phyloP scores from a whole-genome alignment of 1,140 invertebrate genomes.

The Pseudomyrmex pallidus region DNA sequence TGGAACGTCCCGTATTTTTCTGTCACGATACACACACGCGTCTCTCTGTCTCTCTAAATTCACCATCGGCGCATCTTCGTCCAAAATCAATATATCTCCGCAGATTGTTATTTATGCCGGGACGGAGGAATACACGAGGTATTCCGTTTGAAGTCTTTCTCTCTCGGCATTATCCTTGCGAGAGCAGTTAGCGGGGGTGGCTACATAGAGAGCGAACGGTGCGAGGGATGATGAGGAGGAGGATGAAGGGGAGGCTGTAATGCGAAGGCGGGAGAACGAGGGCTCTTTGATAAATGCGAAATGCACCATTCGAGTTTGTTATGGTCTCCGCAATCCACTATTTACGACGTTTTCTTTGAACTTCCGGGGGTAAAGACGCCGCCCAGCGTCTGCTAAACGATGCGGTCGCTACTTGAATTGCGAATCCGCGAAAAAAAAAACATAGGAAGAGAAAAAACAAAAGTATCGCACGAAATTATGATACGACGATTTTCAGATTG shows the following conservation, averaged over 20 bases:
- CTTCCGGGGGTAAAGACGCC: conserved; percentile 61
- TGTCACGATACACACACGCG: neutral
- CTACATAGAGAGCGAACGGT: conserved; percentile 31
- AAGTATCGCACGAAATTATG: conserved; percentile 2
- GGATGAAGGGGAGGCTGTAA: conserved; percentile 49
- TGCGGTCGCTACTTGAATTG: conserved; percentile 65
- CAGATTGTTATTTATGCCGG: conserved; percentile 74
- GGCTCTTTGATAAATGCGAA: conserved; percentile 77
- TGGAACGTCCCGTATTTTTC: conserved; percentile 28
- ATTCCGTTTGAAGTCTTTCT: conserved; percentile 74
- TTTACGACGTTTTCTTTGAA: conserved; percentile 76
- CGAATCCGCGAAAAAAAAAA: conserved; percentile 30
- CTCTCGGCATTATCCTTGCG: conserved; percentile 66
- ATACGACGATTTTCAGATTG: conserved; percentile 21
- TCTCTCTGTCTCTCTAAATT: too few relatives aligned
- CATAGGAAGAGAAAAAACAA: conserved; percentile 20
- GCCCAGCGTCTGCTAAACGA: conserved; percentile 64
- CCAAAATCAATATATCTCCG: conserved; percentile 69
- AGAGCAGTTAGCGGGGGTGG: conserved; percentile 60
- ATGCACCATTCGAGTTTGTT: conserved; percentile 76
- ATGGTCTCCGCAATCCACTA: conserved; percentile 72
- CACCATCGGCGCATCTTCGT: conserved; percentile 19
- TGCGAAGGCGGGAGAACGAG: conserved; percentile 67
- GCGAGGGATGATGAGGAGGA: neutral
- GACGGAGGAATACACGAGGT: conserved; percentile 58